A percentile compares a stretch with the other conserved stretches of the same genome.
Conservation (phyloP, 2,113 vertebrate species). For the Motacilla alba region DNA sequence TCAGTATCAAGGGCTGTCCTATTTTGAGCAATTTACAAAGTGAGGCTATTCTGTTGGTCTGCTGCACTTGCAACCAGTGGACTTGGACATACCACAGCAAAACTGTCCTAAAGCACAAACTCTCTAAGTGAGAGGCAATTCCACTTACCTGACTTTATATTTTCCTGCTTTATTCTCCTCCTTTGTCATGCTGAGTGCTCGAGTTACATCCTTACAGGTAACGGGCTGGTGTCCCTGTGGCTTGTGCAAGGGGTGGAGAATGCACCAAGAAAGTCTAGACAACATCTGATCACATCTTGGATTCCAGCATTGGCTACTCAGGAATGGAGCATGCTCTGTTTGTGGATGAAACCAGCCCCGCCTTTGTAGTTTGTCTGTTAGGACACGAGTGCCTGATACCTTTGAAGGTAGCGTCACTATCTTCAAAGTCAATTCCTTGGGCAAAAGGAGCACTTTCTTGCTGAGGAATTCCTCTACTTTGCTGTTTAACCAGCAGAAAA, state of each 20-base stretch:
- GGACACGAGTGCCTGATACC: neutral
- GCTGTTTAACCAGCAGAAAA: neutral
- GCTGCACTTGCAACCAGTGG: neutral
- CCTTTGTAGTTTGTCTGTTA: neutral
- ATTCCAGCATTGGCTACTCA: neutral
- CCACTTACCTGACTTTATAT: accelerated
- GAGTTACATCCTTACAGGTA: neutral
- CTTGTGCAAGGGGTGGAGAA: neutral
- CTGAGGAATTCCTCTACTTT: neutral
- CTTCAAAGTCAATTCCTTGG: neutral
- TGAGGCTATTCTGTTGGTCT: neutral
- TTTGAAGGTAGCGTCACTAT: neutral
- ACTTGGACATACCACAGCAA: neutral
- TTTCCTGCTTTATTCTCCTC: neutral
- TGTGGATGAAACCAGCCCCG: accelerated
- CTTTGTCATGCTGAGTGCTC: neutral
- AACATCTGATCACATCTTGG: neutral
- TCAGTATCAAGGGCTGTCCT: neutral
- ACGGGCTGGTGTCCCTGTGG: neutral
- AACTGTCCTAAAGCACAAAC: neutral
- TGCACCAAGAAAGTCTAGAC: neutral
- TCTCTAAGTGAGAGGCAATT: neutral
- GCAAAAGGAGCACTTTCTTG: neutral
- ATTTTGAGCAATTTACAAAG: neutral
- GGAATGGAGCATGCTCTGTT: neutral